Evolutionary conservation across 2,888 invertebrate genomes (phyloP), one percentile per base, ranked within the genome.

Genomic region (Ormia ochracea): DNA sequence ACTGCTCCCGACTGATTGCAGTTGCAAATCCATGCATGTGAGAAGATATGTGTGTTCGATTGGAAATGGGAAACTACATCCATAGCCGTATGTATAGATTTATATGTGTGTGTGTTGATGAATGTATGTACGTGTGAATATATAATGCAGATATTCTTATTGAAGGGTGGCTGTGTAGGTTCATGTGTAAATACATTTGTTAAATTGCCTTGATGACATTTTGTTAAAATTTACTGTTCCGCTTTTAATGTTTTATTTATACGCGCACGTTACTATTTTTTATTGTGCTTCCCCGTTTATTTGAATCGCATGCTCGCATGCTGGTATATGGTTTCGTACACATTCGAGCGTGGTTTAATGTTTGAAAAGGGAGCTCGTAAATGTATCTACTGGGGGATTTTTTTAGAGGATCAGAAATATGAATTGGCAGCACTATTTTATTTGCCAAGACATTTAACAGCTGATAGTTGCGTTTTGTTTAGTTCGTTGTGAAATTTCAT

Each of bases 211-310:
- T 74, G 81, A 78, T 78, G 78, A 74, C 74, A 78, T 81, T 81
- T 78, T 69, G 74, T 74, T 74, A 74, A 78, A 74, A 76, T 78
- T 74, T 78, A 74, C 78, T 81, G 77, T 81, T 78, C 74, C 74
- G 74, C 74, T 81, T 81, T 81, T 77, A 77, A 81, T 77, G 73
- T 77, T 81, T 81, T 81, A 77, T 81, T 74, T 81, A 70, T 78
- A 70, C 69, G 73, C 73, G 73, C 65, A 65, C 58, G 81, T 77
- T 73, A 69, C 73, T 26, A 59, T 36, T 54, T 75, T 73, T 56
- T 56, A 52, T 68, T 73, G 33, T 50, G 7, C 36, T 52, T 50
- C 33, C 4, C 17, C 21, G 10, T 9, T 56, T 73, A 5, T 78
- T 31, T 63, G 41, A 1, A 5, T 59, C n/a, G n/a, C n/a, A n/a